phyloP scores from a whole-genome alignment of 2,113 vertebrate genomes.

The Plectropomus leopardus region DNA sequence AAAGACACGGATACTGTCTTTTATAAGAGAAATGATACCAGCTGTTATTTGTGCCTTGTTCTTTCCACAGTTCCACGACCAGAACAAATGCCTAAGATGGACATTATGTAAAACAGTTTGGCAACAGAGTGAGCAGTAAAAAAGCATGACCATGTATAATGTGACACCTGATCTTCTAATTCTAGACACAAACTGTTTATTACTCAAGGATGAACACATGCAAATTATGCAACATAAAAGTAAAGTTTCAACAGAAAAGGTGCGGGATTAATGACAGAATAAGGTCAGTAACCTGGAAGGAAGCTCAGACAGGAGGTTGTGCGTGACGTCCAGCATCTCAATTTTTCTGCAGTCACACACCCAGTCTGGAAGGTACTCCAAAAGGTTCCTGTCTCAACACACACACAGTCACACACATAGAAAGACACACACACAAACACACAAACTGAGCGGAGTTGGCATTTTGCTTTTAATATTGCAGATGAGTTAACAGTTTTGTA shows the following conservation, averaged over 20 bases:
- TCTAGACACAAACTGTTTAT: constrained; percentile 8
- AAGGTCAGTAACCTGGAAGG: constrained; percentile 87
- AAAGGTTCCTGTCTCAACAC: constrained; percentile 89
- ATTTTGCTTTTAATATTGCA: constrained; percentile 20
- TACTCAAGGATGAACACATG: background rate
- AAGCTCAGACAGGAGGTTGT: constrained; percentile 92
- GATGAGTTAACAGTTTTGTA: background rate
- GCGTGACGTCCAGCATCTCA: constrained; percentile 92
- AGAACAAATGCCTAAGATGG: background rate
- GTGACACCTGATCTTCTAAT: constrained; percentile 17
- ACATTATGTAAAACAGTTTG: constrained; percentile 9
- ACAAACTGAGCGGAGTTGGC: constrained; percentile 53
- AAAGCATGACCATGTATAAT: constrained; percentile 11
- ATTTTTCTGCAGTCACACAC: constrained; percentile 95
- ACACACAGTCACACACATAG: constrained; percentile 44
- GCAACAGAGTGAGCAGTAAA: constrained; percentile 1
- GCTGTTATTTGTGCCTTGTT: constrained; percentile 2
- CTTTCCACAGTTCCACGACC: background rate
- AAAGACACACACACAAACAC: constrained; percentile 45
- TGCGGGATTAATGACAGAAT: constrained; percentile 13
- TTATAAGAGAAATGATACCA: background rate
- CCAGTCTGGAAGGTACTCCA: constrained; percentile 94
- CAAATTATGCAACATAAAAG: background rate
- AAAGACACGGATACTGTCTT: constrained; percentile 11
- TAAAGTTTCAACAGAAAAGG: background rate